Evolutionary conservation across 2,113 vertebrate genomes (phyloP).

Genomic region (Phrynosoma platyrhinos): DNA sequence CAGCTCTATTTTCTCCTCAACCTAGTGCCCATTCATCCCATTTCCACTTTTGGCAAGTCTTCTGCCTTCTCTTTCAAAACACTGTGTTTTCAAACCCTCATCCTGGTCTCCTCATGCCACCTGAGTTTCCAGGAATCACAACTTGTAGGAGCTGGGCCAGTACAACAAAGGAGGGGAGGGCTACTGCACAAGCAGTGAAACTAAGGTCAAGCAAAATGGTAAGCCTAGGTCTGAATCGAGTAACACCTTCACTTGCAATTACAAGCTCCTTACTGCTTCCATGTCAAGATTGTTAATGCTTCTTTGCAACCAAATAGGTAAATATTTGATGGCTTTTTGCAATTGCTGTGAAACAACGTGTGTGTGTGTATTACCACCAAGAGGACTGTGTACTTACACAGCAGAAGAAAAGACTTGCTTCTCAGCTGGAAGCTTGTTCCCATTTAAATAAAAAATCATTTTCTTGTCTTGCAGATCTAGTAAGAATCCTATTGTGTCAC

Average conservation of each 20-base stretch:
- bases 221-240: too few relatives aligned
- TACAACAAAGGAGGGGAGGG: neutral
- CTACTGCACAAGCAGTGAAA: neutral
- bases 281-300: neutral
- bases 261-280: too few relatives aligned
- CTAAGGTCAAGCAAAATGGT: neutral
- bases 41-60: too few relatives aligned
- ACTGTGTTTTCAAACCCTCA: too few relatives aligned
- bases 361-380: conserved; percentile 12
- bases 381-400: conserved; percentile 82
- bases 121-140: too few relatives aligned
- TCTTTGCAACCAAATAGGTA: neutral
- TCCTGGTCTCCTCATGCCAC: too few relatives aligned
- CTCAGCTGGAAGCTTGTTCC: conserved; percentile 95
- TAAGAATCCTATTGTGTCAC: conserved; percentile 96
- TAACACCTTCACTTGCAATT: too few relatives aligned
- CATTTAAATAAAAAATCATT: conserved; percentile 98
- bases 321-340: neutral
- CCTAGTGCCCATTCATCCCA: too few relatives aligned
- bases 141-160: neutral
- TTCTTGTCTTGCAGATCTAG: conserved; percentile 98
- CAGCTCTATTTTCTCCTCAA: too few relatives aligned
- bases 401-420: conserved; percentile 98
- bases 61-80: too few relatives aligned
- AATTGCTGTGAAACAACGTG: neutral